Conservation (phyloP, 1,140 invertebrate genomes). For the Rhagoletis zephyria region DNA sequence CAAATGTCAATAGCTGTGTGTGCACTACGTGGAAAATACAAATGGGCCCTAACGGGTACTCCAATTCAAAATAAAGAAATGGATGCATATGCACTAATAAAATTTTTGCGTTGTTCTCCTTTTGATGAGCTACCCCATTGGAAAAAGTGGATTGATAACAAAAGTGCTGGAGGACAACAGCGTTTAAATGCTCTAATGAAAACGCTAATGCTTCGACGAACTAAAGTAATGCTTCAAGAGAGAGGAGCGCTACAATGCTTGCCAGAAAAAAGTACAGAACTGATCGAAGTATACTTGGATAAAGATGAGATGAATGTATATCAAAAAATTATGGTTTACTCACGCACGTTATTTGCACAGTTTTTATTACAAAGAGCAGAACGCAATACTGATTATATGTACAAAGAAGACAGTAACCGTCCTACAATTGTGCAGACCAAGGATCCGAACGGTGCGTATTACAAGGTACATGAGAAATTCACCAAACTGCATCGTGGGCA, state of each 20-base stretch:
- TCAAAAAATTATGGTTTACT: slow-evolving; percentile 82
- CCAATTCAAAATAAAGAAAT: slow-evolving; percentile 94
- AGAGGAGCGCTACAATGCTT: slow-evolving; percentile 77
- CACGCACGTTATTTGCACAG: slow-evolving; percentile 82
- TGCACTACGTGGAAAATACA: slow-evolving; percentile 76
- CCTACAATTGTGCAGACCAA: slow-evolving; percentile 66
- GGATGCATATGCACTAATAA: slow-evolving; percentile 90
- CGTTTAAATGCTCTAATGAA: slow-evolving; percentile 86
- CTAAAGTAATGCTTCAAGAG: slow-evolving; percentile 83
- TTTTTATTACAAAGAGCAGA: slow-evolving; percentile 83
- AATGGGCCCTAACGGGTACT: slow-evolving; percentile 94
- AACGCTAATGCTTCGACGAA: slow-evolving; percentile 86
- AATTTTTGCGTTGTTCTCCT: slow-evolving; percentile 87
- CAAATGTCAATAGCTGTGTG: slow-evolving; percentile 82
- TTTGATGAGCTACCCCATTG: slow-evolving; percentile 87
- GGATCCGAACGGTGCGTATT: slow-evolving; percentile 74
- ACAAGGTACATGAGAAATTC: slow-evolving; percentile 78
- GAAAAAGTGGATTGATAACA: slow-evolving; percentile 81
- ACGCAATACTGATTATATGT: slow-evolving; percentile 75
- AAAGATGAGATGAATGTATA: slow-evolving; percentile 85
- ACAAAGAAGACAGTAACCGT: slow-evolving; percentile 61
- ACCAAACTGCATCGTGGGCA: slow-evolving; percentile 76
- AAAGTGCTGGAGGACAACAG: slow-evolving; percentile 79
- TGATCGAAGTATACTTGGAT: slow-evolving; percentile 78
- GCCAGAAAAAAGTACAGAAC: slow-evolving; percentile 78